A percentile compares a stretch with the other conserved stretches of the same genome.
These are phyloP conservation scores for Connochaetes taurinus DNA, from an alignment of 2,113 vertebrate genomes.

Conservation along the genomic window DNA sequence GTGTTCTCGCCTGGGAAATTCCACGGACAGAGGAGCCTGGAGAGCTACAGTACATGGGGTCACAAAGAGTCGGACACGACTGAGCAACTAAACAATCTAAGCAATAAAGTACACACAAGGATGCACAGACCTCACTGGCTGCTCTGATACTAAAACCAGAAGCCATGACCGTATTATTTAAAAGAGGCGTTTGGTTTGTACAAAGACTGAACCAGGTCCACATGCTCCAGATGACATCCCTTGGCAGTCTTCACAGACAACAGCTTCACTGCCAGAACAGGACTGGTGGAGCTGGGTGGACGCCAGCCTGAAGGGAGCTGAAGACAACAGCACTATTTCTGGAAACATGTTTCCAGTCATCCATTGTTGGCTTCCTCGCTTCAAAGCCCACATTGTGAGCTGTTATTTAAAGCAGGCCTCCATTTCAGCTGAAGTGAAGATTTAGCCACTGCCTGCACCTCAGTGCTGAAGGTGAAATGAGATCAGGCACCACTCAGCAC, in stretches of 20 bases:
- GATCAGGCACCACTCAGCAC: neutral
- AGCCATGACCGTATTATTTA: neutral
- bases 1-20: neutral
- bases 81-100: neutral
- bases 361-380: neutral
- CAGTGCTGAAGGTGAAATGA: neutral
- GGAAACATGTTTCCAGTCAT: neutral
- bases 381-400: neutral
- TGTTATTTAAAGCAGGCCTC: neutral
- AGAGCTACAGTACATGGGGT: neutral
- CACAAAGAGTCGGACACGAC: neutral
- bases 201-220: neutral
- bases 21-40: neutral
- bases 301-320: neutral
- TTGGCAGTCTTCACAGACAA: neutral
- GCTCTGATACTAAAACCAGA: neutral
- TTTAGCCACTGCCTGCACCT: neutral
- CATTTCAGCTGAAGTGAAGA: neutral
- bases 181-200: neutral
- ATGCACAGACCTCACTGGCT: neutral
- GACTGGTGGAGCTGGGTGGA: neutral
- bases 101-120: neutral
- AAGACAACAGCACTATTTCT: neutral
- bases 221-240: neutral
- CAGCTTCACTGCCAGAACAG: neutral